These are phyloP conservation scores for Nezara viridula DNA, from an alignment of 2,888 invertebrate genomes.

Conservation along the genomic window DNA sequence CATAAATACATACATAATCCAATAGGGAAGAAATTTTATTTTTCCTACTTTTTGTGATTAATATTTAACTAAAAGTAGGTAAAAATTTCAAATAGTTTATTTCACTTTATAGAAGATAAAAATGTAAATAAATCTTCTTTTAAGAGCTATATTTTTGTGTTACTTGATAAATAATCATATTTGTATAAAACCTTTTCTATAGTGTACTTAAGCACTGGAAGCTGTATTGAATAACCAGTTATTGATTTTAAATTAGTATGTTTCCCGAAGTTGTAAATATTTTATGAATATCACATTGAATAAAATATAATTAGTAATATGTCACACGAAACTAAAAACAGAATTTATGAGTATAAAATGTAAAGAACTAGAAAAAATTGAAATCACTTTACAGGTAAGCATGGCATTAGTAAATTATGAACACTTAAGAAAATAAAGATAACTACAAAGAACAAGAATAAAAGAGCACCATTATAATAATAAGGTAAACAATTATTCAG, in stretches of 20 bases:
- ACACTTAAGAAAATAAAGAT: background rate
- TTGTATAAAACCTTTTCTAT: background rate
- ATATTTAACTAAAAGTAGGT: background rate
- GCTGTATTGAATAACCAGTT: background rate
- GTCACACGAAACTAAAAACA: background rate
- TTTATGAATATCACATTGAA: background rate
- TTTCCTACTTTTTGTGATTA: background rate
- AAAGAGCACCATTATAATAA: background rate
- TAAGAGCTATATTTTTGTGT: slow-evolving; percentile 20
- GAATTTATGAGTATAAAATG: too few species aligned
- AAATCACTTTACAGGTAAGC: too few species aligned
- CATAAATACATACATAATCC: background rate
- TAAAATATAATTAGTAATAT: background rate
- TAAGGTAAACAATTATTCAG: background rate
- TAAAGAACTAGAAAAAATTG: too few species aligned
- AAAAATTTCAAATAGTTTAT: background rate
- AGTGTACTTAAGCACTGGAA: background rate
- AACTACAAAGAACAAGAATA: background rate
- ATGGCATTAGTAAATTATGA: background rate
- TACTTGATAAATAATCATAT: background rate
- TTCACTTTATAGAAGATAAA: background rate
- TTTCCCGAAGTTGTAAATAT: background rate
- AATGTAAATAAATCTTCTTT: slow-evolving; percentile 12
- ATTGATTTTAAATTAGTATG: background rate
- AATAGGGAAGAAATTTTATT: background rate